Percentiles rank a stretch among this genome's conserved stretches.
These are phyloP conservation scores for Xanthia icteritia DNA, from an alignment of 2,888 invertebrate genomes.

Conservation along the genomic window DNA sequence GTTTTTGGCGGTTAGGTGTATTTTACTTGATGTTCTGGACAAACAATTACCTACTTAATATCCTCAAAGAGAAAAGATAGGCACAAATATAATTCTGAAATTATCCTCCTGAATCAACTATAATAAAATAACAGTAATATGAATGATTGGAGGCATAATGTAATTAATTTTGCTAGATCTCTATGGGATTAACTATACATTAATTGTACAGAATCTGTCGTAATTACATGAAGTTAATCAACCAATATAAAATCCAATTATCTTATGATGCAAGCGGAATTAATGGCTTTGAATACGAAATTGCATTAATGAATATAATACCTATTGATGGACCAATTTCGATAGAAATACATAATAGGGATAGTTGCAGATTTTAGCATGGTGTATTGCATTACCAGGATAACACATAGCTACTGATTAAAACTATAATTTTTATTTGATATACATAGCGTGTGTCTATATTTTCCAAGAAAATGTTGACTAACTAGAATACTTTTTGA, in stretches of 20 bases:
- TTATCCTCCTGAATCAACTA: background rate
- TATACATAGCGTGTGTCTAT: background rate
- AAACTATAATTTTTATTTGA: background rate
- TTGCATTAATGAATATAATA: constrained; percentile 18
- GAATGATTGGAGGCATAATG: background rate
- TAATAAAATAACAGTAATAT: background rate
- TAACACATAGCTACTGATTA: background rate
- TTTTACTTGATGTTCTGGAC: background rate
- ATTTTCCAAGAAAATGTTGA: background rate
- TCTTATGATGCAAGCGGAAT: constrained; percentile 20
- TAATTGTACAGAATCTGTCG: constrained; percentile 1
- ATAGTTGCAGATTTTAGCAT: background rate
- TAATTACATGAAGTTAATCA: constrained; percentile 19
- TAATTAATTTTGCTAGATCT: constrained; percentile 7
- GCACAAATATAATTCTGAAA: background rate
- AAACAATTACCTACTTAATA: background rate
- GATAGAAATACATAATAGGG: background rate
- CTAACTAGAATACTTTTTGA: background rate
- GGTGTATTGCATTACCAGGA: background rate
- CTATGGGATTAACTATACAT: background rate
- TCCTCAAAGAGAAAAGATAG: background rate
- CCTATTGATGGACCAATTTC: background rate
- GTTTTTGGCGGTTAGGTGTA: background rate
- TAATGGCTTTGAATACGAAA: constrained; percentile 33
- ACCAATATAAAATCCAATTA: constrained; percentile 41